Evolutionary conservation across 2,888 invertebrate genomes (phyloP).

Genomic region (Eupithecia tripunctaria): DNA sequence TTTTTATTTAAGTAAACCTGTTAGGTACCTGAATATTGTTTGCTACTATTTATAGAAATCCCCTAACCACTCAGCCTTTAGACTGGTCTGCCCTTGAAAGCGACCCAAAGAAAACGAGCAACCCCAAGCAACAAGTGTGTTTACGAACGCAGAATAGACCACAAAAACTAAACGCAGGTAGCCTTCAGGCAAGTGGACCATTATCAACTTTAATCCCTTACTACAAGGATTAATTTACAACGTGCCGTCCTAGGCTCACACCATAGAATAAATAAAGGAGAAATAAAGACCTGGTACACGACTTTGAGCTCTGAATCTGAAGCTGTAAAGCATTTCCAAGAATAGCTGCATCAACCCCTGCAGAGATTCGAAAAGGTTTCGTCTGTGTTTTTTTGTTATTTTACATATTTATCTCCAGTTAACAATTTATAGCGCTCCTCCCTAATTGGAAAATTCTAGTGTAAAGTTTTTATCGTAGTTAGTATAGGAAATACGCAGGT

Average conservation of each 20-base stretch:
- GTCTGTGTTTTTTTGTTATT: slow-evolving; percentile 40
- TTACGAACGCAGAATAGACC: slow-evolving; percentile 74
- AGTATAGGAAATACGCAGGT: background rate
- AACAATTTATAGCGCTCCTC: slow-evolving; percentile 22
- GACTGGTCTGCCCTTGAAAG: slow-evolving; percentile 48
- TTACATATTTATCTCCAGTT: slow-evolving; percentile 42
- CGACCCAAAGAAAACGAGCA: slow-evolving; percentile 64
- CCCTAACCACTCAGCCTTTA: slow-evolving; percentile 36
- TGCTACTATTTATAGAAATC: slow-evolving; percentile 4
- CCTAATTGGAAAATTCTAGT: slow-evolving; percentile 20
- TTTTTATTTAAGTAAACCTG: background rate
- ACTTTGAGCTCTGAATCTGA: slow-evolving; percentile 63
- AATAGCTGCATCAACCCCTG: slow-evolving; percentile 68
- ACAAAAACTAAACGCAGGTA: slow-evolving; percentile 80
- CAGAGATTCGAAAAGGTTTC: slow-evolving; percentile 72
- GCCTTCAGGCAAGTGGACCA: slow-evolving; percentile 59
- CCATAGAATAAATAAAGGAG: slow-evolving; percentile 7
- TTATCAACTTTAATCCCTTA: slow-evolving; percentile 69
- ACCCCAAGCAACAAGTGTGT: slow-evolving; percentile 81
- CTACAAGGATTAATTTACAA: slow-evolving; percentile 72
- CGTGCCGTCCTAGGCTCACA: background rate
- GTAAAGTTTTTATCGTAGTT: slow-evolving; percentile 7
- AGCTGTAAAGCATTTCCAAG: slow-evolving; percentile 48
- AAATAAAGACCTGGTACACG: slow-evolving; percentile 54
- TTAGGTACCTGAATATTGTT: background rate